Percentiles rank a stretch among this genome's conserved stretches.
These are phyloP conservation scores for Polyodon spathula DNA, from an alignment of 2,113 vertebrate species.

Conservation along the genomic window DNA sequence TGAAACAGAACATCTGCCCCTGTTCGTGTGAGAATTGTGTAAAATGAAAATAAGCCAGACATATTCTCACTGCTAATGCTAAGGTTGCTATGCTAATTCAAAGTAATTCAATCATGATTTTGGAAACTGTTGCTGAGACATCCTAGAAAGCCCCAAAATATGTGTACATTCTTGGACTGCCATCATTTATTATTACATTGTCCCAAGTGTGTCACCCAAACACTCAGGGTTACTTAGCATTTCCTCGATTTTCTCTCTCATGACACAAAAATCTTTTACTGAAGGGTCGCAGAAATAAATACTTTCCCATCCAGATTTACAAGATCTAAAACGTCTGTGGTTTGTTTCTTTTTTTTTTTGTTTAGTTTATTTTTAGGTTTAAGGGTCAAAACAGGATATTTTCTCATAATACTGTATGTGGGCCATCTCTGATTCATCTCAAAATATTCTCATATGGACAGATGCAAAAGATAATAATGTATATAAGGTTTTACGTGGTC, in stretches of 20 bases:
- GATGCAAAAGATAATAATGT: neutral
- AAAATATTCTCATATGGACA: neutral
- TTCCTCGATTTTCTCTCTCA: neutral
- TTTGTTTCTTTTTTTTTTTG: constrained; percentile 13
- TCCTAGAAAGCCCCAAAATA: too few relatives aligned
- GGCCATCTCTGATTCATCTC: neutral
- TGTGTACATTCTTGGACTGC: too few relatives aligned
- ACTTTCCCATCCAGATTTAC: neutral
- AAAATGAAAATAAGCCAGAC: too few relatives aligned
- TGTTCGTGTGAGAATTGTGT: too few relatives aligned
- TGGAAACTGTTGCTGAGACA: too few relatives aligned
- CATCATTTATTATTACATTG: too few relatives aligned
- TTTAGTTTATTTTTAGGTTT: constrained; percentile 32
- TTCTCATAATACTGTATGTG: constrained; percentile 15
- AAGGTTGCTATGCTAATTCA: too few relatives aligned
- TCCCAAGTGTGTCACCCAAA: too few relatives aligned
- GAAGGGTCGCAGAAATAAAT: neutral
- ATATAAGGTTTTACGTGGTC: too few relatives aligned
- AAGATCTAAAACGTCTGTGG: neutral
- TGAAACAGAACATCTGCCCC: too few relatives aligned
- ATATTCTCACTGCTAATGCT: too few relatives aligned
- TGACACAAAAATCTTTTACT: neutral
- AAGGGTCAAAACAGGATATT: constrained; percentile 22
- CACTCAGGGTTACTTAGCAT: neutral
- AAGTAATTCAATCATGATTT: too few relatives aligned